A percentile compares a stretch with the other conserved stretches of the same genome.
Evolutionary conservation across 2,113 vertebrate genomes (phyloP).

Genomic region (Eulacestoma nigropectus): DNA sequence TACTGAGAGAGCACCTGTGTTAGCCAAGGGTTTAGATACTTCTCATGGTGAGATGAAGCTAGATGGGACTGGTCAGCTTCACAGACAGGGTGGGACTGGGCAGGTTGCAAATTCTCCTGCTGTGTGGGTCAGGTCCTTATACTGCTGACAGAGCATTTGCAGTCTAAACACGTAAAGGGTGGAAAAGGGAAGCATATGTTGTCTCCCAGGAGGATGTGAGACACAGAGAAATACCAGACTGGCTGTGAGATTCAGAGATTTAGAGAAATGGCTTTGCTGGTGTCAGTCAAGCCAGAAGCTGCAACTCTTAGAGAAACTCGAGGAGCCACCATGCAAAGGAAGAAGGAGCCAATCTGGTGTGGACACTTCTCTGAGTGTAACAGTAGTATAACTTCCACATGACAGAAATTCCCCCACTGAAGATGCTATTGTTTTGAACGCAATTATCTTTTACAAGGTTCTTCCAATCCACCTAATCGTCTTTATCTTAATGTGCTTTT

Average conservation of each 20-base stretch:
- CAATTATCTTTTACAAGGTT: conserved; percentile 59
- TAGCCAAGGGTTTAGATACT: neutral
- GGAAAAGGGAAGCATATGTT: conserved; percentile 42
- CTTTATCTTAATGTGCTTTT: conserved; percentile 57
- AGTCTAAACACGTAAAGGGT: conserved; percentile 32
- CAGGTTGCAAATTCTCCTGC: neutral
- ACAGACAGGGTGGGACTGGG: neutral
- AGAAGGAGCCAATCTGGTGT: neutral
- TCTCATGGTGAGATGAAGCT: neutral
- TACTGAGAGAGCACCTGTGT: neutral
- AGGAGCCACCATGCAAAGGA: neutral
- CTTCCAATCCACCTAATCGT: conserved; percentile 45
- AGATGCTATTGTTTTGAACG: neutral
- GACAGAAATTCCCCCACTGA: conserved; percentile 5
- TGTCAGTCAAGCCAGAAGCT: conserved; percentile 29
- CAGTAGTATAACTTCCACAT: neutral
- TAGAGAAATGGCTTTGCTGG: conserved; percentile 19
- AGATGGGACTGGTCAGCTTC: neutral
- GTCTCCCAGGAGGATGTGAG: conserved; percentile 37
- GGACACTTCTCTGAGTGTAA: neutral
- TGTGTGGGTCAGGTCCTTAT: neutral
- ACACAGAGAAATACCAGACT: conserved; percentile 6
- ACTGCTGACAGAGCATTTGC: neutral
- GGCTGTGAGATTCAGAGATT: conserved; percentile 27
- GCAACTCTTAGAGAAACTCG: neutral